Conservation (phyloP, 2,797 vertebrate genomes). For the Erpetoichthys calabaricus region DNA sequence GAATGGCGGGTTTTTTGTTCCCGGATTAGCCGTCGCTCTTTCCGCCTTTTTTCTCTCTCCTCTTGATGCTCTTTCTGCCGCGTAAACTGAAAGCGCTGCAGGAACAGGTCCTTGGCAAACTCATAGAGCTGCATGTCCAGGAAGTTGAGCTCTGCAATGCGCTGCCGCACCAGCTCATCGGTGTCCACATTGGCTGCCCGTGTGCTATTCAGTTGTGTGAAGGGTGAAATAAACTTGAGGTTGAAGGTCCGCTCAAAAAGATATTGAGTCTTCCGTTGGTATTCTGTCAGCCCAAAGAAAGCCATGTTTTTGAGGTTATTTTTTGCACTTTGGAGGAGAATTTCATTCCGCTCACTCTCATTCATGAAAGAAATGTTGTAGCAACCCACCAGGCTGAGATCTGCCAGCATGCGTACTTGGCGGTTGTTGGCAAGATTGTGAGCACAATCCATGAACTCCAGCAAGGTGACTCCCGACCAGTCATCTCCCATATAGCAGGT, state of each 20-base stretch:
- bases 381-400: constrained; percentile 70
- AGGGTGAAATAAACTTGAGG: constrained; percentile 86
- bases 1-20: constrained; percentile 58
- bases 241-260: constrained; percentile 96
- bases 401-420: constrained; percentile 91
- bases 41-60: constrained; percentile 70
- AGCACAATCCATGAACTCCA: constrained; percentile 80
- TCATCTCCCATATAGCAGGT: constrained; percentile 78
- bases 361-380: constrained; percentile 81
- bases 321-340: constrained; percentile 86
- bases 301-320: constrained; percentile 96
- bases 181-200: constrained; percentile 90
- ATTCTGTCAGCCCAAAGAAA: constrained; percentile 92
- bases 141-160: constrained; percentile 85
- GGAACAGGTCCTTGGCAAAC: constrained; percentile 86
- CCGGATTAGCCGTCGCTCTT: constrained; percentile 67
- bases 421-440: constrained; percentile 89
- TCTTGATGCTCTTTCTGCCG: constrained; percentile 75
- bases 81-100: constrained; percentile 86
- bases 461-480: constrained; percentile 79
- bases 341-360: constrained; percentile 72
- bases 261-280: constrained; percentile 95
- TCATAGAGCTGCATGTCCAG: constrained; percentile 89
- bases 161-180: constrained; percentile 58
- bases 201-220: constrained; percentile 91